phyloP scores from a whole-genome alignment of 2,888 invertebrate species.

The Mythimna lalbum region DNA sequence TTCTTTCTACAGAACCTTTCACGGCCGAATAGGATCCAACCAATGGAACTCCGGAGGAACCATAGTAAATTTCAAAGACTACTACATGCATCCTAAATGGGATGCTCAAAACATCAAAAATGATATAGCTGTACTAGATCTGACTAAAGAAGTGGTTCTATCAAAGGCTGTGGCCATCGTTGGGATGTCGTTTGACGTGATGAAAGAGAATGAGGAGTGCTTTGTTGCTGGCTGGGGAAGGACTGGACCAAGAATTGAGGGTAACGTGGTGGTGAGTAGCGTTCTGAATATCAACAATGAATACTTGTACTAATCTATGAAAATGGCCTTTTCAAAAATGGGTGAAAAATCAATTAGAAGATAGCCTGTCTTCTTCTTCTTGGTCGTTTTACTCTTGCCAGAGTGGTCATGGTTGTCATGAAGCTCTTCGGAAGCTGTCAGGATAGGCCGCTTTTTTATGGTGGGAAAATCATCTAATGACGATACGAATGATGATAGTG shows the following conservation, averaged over 20 bases:
- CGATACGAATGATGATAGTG: too few species aligned
- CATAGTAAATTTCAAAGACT: slow-evolving; percentile 19
- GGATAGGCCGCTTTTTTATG: too few species aligned
- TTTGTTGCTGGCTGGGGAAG: slow-evolving; percentile 67
- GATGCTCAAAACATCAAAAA: slow-evolving; percentile 52
- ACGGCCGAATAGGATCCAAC: slow-evolving; percentile 61
- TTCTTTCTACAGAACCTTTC: slow-evolving; percentile 49
- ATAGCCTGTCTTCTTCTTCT: too few species aligned
- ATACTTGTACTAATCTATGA: too few species aligned
- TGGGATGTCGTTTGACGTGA: slow-evolving; percentile 34
- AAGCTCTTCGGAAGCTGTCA: too few species aligned
- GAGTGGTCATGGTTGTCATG: too few species aligned
- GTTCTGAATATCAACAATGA: not conserved
- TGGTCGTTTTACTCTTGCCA: too few species aligned
- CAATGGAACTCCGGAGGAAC: slow-evolving; percentile 63
- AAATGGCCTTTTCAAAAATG: too few species aligned
- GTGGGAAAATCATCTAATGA: too few species aligned
- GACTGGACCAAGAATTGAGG: slow-evolving; percentile 57
- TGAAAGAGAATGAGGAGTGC: slow-evolving; percentile 41
- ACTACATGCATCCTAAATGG: slow-evolving; percentile 62
- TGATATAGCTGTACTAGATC: slow-evolving; percentile 51
- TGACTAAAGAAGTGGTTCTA: slow-evolving; percentile 26
- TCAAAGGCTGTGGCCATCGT: slow-evolving; percentile 39
- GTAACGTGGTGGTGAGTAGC: slow-evolving; percentile 52
- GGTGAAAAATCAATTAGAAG: too few species aligned